These are phyloP conservation scores for Crocidura indochinensis DNA, from an alignment of 2,797 vertebrate genomes.

Conservation along the genomic window DNA sequence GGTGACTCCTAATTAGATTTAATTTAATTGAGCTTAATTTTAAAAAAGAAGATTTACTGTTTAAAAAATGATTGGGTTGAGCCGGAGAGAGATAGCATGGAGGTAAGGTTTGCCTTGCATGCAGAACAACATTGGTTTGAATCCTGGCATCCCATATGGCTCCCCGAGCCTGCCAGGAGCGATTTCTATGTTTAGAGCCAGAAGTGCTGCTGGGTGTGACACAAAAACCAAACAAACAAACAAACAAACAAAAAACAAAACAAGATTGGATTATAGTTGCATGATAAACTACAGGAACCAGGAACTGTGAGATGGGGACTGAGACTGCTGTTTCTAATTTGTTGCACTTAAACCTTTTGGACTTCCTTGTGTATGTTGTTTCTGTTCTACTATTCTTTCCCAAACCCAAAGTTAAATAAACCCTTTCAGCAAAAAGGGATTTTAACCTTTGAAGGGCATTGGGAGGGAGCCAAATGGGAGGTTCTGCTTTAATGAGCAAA, in stretches of 20 bases:
- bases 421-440: slow-evolving; percentile 54
- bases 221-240: too few species aligned
- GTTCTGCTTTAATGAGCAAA: slow-evolving; percentile 68
- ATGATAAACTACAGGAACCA: slow-evolving; percentile 51
- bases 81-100: too few species aligned
- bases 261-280: slow-evolving; percentile 32
- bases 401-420: slow-evolving; percentile 57
- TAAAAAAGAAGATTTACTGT: slow-evolving; percentile 50
- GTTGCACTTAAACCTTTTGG: slow-evolving; percentile 52
- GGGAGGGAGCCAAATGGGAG: slow-evolving; percentile 8
- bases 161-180: too few species aligned
- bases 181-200: too few species aligned
- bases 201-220: too few species aligned
- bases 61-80: slow-evolving; percentile 44
- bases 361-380: slow-evolving; percentile 71
- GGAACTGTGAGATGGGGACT: slow-evolving; percentile 57
- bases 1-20: slow-evolving; percentile 60
- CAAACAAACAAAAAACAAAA: slow-evolving; percentile 55
- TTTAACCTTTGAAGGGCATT: slow-evolving; percentile 55
- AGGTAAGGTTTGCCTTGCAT: too few species aligned
- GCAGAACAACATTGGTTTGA: too few species aligned
- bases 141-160: too few species aligned
- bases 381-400: slow-evolving; percentile 59
- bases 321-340: slow-evolving; percentile 31
- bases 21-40: slow-evolving; percentile 65